These are phyloP conservation scores for Meriones psammophilus DNA, from an alignment of 2,797 vertebrate species.

Conservation along the genomic window DNA sequence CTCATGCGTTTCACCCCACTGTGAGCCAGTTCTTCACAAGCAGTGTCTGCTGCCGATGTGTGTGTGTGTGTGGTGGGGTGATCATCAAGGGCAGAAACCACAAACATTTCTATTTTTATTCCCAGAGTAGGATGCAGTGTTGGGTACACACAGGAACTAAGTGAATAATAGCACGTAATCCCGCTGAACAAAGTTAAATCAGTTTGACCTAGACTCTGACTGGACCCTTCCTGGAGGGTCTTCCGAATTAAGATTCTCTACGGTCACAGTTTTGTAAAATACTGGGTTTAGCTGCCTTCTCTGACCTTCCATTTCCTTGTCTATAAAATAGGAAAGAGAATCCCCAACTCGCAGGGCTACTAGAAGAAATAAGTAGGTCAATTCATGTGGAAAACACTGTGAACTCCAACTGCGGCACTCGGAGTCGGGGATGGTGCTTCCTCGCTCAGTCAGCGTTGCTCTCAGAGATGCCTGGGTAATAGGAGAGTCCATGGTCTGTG, in stretches of 20 bases:
- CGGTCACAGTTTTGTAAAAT: not conserved
- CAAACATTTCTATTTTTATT: not conserved
- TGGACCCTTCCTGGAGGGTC: not conserved
- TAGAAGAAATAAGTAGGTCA: not conserved
- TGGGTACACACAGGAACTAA: not conserved
- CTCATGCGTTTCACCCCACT: too few relatives aligned
- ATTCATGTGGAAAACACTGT: not conserved
- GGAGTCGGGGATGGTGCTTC: not conserved
- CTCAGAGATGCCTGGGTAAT: not conserved
- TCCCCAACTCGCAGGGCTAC: too few relatives aligned
- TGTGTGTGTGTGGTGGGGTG: not conserved
- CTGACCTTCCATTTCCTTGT: not conserved
- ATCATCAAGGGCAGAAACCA: not conserved
- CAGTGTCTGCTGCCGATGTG: not conserved
- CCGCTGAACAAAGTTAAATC: not conserved
- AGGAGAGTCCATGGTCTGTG: not conserved
- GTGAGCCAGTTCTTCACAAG: not conserved
- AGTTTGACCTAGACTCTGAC: not conserved
- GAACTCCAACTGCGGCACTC: not conserved
- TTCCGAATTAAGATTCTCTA: not conserved
- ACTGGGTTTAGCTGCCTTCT: not conserved
- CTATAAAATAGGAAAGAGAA: not conserved
- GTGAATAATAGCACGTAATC: not conserved
- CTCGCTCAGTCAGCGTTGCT: not conserved
- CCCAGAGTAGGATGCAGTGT: not conserved